Base-by-base conservation (phyloP, 2,888 invertebrate species). In the Andrena bicolor region DNA sequence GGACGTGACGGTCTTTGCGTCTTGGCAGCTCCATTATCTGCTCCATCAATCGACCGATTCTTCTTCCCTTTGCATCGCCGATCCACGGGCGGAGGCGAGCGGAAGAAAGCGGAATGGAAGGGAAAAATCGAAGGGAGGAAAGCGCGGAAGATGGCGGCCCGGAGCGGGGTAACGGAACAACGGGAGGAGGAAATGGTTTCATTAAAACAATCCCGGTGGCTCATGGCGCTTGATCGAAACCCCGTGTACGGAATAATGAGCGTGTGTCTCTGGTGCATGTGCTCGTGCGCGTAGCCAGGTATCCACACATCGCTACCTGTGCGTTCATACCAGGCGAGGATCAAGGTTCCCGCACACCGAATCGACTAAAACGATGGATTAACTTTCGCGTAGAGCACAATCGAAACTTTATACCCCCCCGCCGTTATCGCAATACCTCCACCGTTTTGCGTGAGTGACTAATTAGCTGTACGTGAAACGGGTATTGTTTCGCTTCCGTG, bases 121-220 rank as follows among this genome's bases (percentile, higher is more conserved):
- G 48, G 30, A 35, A 49, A 32, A 58, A 51, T 48, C 28, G 16
- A 49, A 20, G 13, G 51, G 20, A 8, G 71, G 64, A 78, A 70
- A 65, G 60, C 60, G 70, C 56, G 74, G 49, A 83, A 82, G 77
- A 82, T 81, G 82, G 72, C 68, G 68, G 72, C 10, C 60, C 16
- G 64, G 23, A 35, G 30, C 64, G 65, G 30, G 78, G 66, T 49
- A 68, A 72, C 63, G 68, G 68, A 63, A 64, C 69, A 65, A 56
- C 56, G 64, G 80, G 70, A 68, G 79, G 78, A 77, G 79, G 84
- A 90, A 90, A 90, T 90, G 90, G 88, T 88, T 90, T 90, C 90
- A 87, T 90, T 90, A 91, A 90, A 91, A 91, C 90, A 90, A 91
- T 90, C 89, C 88, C 85, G 85, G 84, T 86, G 84, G 88, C 80